These are phyloP conservation scores for Thelaira solivaga DNA, from an alignment of 2,888 invertebrate genomes.

Conservation along the genomic window DNA sequence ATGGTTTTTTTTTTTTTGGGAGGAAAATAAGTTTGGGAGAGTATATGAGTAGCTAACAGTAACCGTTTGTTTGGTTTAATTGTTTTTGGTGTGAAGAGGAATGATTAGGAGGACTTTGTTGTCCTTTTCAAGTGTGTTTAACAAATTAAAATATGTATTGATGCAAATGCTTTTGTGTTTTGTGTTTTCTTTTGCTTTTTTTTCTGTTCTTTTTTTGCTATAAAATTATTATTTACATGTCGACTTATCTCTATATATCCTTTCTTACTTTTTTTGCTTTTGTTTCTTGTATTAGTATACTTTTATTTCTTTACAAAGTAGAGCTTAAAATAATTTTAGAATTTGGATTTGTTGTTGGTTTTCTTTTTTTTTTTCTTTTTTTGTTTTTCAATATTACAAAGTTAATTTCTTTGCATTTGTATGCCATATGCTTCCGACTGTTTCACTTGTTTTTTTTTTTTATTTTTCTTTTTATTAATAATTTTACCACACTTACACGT, in stretches of 20 bases:
- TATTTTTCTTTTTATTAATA: too few species aligned
- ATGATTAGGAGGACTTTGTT: too few species aligned
- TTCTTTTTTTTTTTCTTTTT: constrained; percentile 11
- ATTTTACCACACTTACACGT: constrained; percentile 35
- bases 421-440: constrained; percentile 5
- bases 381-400: constrained; percentile 18
- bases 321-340: constrained; percentile 63
- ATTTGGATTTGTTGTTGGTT: constrained; percentile 61
- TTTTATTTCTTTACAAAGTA: constrained; percentile 60
- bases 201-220: constrained; percentile 28
- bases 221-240: constrained; percentile 59
- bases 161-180: not conserved
- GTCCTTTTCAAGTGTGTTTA: not conserved
- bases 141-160: constrained; percentile 10
- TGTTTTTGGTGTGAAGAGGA: too few species aligned
- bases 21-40: too few species aligned
- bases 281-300: constrained; percentile 56
- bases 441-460: constrained; percentile 13
- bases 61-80: too few species aligned
- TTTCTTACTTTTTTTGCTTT: constrained; percentile 11
- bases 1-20: too few species aligned
- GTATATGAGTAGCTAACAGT: too few species aligned
- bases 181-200: too few species aligned
- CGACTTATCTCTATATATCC: constrained; percentile 39
- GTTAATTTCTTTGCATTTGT: constrained; percentile 19